phyloP scores from a whole-genome alignment of 2,888 invertebrate species.

The Mongoloraphidia duomilia region DNA sequence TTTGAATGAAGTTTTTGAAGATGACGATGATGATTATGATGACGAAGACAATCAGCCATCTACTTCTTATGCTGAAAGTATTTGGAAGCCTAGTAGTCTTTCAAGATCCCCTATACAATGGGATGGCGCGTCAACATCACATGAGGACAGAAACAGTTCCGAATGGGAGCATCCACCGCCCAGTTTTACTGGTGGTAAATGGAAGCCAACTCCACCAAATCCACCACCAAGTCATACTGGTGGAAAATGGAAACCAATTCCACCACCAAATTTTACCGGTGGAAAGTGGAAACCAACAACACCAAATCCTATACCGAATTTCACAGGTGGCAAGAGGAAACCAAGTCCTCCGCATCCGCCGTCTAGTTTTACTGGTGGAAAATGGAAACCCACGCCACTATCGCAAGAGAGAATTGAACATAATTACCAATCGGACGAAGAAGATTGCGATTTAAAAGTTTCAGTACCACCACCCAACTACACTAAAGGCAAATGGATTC shows the following conservation, averaged over 20 bases:
- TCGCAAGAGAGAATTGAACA: neutral
- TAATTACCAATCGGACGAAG: constrained; percentile 23
- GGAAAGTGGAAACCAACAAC: constrained; percentile 54
- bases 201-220: constrained; percentile 44
- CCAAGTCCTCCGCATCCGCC: constrained; percentile 28
- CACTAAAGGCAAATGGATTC: constrained; percentile 73
- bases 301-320: constrained; percentile 27
- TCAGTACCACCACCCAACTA: constrained; percentile 49
- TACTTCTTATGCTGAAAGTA: constrained; percentile 45
- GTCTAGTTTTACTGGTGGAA: constrained; percentile 39
- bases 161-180: constrained; percentile 41
- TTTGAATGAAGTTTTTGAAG: constrained; percentile 28
- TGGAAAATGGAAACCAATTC: constrained; percentile 51
- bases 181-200: constrained; percentile 52
- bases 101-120: constrained; percentile 24
- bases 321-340: constrained; percentile 49
- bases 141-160: constrained; percentile 14
- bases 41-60: constrained; percentile 34
- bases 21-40: constrained; percentile 28
- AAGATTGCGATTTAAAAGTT: constrained; percentile 31
- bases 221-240: constrained; percentile 38
- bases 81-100: constrained; percentile 52
- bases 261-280: constrained; percentile 39
- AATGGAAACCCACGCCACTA: constrained; percentile 50
- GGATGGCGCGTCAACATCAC: constrained; percentile 15